Evolutionary conservation across 1,140 invertebrate genomes (phyloP).

Genomic region (Lanistes nyassanus): DNA sequence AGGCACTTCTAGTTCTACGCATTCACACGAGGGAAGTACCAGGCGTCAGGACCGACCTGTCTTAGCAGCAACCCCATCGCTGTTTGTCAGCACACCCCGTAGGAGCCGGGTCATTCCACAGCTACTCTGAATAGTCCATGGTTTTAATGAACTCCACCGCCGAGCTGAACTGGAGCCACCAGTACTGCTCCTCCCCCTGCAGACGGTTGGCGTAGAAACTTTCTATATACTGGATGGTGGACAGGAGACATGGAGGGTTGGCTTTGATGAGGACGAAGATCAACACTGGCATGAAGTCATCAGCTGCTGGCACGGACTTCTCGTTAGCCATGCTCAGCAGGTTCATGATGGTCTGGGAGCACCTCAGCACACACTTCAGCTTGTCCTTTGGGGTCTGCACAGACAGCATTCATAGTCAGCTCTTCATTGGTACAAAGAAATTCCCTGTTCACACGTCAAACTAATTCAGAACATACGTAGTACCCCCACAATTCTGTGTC

Average conservation of each 20-base stretch:
- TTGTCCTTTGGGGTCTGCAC: constrained; percentile 88
- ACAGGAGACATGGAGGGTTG: constrained; percentile 93
- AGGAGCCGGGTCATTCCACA: too few species aligned
- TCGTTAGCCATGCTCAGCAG: constrained; percentile 83
- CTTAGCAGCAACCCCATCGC: background rate
- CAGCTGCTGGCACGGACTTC: constrained; percentile 89
- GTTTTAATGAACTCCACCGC: constrained; percentile 98
- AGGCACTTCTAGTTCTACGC: background rate
- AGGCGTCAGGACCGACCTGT: background rate
- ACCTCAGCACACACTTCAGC: constrained; percentile 86
- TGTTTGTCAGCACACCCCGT: background rate
- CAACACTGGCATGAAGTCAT: constrained; percentile 96
- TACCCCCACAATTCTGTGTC: too few species aligned
- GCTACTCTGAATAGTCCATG: constrained; percentile 79
- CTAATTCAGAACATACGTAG: too few species aligned
- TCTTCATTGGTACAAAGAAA: too few species aligned
- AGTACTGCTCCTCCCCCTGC: constrained; percentile 93
- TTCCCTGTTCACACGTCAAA: too few species aligned
- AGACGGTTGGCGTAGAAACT: constrained; percentile 88
- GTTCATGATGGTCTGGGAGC: constrained; percentile 90
- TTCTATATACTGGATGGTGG: constrained; percentile 95
- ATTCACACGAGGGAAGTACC: background rate
- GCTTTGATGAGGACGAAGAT: constrained; percentile 97
- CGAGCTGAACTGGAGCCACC: constrained; percentile 98
- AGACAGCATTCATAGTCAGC: too few species aligned